Percentiles rank a stretch among this genome's conserved stretches.
phyloP scores from a whole-genome alignment of 2,888 invertebrate species.

The Tipula confusa region DNA sequence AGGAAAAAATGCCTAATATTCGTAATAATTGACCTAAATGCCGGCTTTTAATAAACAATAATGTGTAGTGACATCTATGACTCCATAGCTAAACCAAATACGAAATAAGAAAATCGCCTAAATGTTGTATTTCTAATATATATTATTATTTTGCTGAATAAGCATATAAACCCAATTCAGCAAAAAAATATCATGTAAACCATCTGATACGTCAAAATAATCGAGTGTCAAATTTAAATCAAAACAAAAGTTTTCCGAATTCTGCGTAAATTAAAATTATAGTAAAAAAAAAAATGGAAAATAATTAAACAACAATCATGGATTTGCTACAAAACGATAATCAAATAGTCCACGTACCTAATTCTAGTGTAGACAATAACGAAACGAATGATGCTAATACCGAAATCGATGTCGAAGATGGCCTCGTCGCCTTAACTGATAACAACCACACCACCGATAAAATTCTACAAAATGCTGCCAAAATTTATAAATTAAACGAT shows the following conservation, averaged over 20 bases:
- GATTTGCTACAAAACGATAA: neutral
- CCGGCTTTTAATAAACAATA: too few relatives aligned
- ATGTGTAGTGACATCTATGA: too few relatives aligned
- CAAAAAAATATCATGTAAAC: neutral
- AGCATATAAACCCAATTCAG: neutral
- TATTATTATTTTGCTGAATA: neutral
- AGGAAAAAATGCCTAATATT: too few relatives aligned
- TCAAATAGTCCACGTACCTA: neutral
- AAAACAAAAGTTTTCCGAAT: neutral
- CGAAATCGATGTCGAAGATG: neutral
- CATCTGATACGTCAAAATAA: neutral
- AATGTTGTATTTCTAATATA: too few relatives aligned
- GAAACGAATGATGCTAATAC: neutral
- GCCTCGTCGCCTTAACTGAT: neutral
- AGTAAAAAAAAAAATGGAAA: neutral
- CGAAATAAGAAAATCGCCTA: too few relatives aligned
- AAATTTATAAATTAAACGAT: slow-evolving; percentile 17
- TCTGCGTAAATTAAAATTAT: neutral
- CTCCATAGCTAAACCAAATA: too few relatives aligned
- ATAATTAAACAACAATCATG: neutral
- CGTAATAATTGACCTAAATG: too few relatives aligned
- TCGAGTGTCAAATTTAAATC: neutral
- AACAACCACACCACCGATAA: neutral
- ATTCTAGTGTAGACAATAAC: neutral
- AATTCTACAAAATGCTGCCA: neutral